A percentile compares a stretch with the other conserved stretches of the same genome.
Conservation (phyloP, 2,888 invertebrate species). For the Zootermopsis nevadensis region DNA sequence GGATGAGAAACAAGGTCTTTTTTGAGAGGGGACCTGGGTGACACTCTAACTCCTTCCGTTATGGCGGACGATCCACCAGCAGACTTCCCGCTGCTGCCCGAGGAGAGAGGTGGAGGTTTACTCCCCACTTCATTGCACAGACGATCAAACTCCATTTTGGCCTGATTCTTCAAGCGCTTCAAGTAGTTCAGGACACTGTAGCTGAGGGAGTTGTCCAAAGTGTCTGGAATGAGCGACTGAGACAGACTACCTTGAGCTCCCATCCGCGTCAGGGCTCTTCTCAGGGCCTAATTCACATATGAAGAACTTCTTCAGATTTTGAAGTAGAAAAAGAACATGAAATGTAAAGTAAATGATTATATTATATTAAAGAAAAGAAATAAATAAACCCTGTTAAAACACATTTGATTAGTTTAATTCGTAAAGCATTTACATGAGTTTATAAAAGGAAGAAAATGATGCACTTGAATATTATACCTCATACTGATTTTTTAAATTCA, state of each 20-base stretch:
- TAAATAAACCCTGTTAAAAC: too few species aligned
- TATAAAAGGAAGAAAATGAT: too few species aligned
- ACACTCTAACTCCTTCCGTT: conserved; percentile 78
- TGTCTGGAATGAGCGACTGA: conserved; percentile 90
- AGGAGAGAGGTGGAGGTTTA: conserved; percentile 59
- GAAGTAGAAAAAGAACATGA: conserved; percentile 56
- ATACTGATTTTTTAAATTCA: too few species aligned
- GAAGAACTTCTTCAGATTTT: too few species aligned
- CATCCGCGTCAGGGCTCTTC: conserved; percentile 91
- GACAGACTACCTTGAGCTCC: conserved; percentile 86
- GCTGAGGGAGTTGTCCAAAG: conserved; percentile 90
- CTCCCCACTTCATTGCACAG: conserved; percentile 83
- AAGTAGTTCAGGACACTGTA: conserved; percentile 94
- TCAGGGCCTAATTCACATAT: conserved; percentile 74
- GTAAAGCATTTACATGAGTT: too few species aligned
- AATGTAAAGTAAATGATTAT: conserved; percentile 28
- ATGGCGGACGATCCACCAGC: conserved; percentile 50
- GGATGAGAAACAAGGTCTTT: conserved; percentile 87
- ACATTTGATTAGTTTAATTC: too few species aligned
- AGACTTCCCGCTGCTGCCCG: conserved; percentile 65
- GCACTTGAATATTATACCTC: too few species aligned
- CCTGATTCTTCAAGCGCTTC: conserved; percentile 94
- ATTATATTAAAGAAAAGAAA: too few species aligned
- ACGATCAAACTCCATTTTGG: conserved; percentile 88
- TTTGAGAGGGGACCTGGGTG: conserved; percentile 76